phyloP scores from a whole-genome alignment of 2,113 vertebrate species.

The Columba livia region DNA sequence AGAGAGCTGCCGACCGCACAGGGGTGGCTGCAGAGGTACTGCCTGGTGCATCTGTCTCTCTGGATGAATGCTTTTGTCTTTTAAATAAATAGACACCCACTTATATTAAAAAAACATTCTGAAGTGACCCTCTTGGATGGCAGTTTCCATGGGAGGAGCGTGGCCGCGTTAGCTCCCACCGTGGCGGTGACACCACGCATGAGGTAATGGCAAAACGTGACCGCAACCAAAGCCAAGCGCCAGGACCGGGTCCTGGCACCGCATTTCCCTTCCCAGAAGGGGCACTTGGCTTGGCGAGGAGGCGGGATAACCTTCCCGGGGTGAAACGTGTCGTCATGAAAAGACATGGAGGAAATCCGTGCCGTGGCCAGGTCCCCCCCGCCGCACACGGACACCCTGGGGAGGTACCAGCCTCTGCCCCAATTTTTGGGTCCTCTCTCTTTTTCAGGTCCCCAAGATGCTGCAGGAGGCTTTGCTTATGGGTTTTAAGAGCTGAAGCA shows the following conservation, averaged over 20 bases:
- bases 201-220: constrained; percentile 44
- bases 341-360: background rate
- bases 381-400: accelerated
- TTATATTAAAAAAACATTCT: background rate
- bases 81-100: background rate
- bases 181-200: background rate
- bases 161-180: background rate
- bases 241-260: background rate
- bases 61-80: background rate
- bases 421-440: accelerated
- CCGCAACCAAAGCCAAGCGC: background rate
- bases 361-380: background rate
- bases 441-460: background rate
- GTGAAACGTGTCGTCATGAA: background rate
- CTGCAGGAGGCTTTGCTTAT: background rate
- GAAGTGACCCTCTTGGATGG: accelerated
- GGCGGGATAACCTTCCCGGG: constrained; percentile 25
- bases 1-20: background rate
- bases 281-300: background rate
- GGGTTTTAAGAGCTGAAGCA: background rate
- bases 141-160: background rate
- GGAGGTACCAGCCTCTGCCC: background rate
- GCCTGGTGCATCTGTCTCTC: accelerated
- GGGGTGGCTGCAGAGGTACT: background rate
- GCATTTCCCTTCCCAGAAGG: background rate